Evolutionary conservation across 1,140 invertebrate species (phyloP).

Genomic region (Drosophila persimilis): DNA sequence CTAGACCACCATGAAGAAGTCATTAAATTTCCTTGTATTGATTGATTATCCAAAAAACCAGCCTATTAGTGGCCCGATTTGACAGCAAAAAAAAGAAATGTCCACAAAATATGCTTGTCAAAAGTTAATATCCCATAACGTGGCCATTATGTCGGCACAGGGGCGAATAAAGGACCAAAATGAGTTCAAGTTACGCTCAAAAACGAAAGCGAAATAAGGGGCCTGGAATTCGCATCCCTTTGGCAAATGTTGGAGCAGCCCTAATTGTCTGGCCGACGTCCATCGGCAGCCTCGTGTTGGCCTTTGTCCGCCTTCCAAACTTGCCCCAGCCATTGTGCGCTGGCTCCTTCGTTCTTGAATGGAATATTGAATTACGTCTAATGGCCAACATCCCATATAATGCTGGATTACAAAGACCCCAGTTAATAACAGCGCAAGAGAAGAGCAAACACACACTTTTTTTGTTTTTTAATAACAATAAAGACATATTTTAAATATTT

Average conservation of each 20-base stretch:
- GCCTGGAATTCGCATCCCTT: conserved; percentile 39
- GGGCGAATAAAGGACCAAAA: conserved; percentile 13
- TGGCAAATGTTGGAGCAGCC: conserved; percentile 24
- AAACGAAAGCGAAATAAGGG: conserved; percentile 30
- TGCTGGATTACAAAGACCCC: conserved; percentile 42
- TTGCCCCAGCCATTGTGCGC: conserved; percentile 20
- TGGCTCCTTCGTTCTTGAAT: conserved; percentile 42
- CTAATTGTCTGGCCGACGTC: conserved; percentile 37
- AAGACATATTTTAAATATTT: conserved; percentile 73
- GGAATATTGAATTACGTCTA: conserved; percentile 77
- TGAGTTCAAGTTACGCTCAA: conserved; percentile 58
- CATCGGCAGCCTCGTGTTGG: neutral
- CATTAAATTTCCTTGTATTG: neutral
- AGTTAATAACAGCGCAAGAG: conserved; percentile 32
- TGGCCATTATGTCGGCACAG: conserved; percentile 28
- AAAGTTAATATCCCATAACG: conserved; percentile 58
- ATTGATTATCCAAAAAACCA: conserved; percentile 24
- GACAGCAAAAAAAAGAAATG: neutral
- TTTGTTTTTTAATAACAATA: conserved; percentile 42
- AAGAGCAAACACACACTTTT: conserved; percentile 10
- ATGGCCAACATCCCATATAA: conserved; percentile 55
- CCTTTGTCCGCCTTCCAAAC: conserved; percentile 25
- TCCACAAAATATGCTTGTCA: conserved; percentile 21
- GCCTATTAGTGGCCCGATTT: conserved; percentile 10
- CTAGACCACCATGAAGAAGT: no score